A percentile compares a stretch with the other conserved stretches of the same genome.
Evolutionary conservation across 2,888 invertebrate species (phyloP).

Genomic region (Caenorhabditis macrosperma): DNA sequence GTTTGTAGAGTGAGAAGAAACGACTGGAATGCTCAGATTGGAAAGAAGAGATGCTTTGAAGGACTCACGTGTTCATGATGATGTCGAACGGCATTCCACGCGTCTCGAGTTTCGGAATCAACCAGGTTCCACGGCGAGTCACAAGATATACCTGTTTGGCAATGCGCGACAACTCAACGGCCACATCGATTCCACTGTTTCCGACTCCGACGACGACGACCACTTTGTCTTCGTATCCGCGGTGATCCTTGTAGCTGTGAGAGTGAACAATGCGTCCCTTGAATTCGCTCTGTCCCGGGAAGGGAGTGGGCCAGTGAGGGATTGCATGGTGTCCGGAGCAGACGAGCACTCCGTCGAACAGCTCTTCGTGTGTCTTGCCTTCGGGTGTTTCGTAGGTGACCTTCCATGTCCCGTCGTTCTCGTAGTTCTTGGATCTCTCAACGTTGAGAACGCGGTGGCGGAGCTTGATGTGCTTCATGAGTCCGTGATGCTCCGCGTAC

Average conservation of each 20-base stretch:
- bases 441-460: slow-evolving; percentile 69
- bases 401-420: slow-evolving; percentile 79
- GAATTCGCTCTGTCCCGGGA: slow-evolving; percentile 68
- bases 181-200: slow-evolving; percentile 82
- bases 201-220: slow-evolving; percentile 82
- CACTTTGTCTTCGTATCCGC: slow-evolving; percentile 80
- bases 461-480: slow-evolving; percentile 76
- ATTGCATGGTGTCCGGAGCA: slow-evolving; percentile 82
- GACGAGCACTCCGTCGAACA: slow-evolving; percentile 82
- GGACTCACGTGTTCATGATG: slow-evolving; percentile 62
- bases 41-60: not conserved
- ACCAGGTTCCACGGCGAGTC: slow-evolving; percentile 82
- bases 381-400: slow-evolving; percentile 70
- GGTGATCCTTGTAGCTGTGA: slow-evolving; percentile 78
- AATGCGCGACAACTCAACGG: slow-evolving; percentile 81
- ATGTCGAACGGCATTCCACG: slow-evolving; percentile 70
- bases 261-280: slow-evolving; percentile 77
- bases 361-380: slow-evolving; percentile 66
- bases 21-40: slow-evolving; percentile 13
- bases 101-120: slow-evolving; percentile 81
- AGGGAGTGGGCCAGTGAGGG: slow-evolving; percentile 80
- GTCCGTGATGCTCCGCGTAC: slow-evolving; percentile 76
- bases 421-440: slow-evolving; percentile 77
- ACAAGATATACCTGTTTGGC: slow-evolving; percentile 81
- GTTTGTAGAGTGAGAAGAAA: slow-evolving; percentile 60